Percentiles rank a stretch among this genome's conserved stretches.
Conservation (phyloP, 2,888 invertebrate genomes). For the Acutogordius australiensis region DNA sequence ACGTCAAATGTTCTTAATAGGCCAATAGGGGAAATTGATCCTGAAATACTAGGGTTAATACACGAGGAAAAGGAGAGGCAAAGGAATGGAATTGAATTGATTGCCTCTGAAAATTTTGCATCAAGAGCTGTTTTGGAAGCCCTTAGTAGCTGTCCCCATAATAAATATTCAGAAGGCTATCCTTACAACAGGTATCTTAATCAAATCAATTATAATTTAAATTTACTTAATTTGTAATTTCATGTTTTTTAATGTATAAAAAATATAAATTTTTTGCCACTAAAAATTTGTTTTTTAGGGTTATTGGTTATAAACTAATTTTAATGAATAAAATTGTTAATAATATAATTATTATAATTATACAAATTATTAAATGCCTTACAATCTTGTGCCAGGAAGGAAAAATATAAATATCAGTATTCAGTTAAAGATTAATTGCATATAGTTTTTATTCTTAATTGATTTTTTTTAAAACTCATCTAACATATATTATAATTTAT, state of each 20-base stretch:
- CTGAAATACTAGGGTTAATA: constrained; percentile 51
- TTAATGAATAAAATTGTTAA: background rate
- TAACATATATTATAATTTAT: no score
- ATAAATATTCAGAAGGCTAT: constrained; percentile 34
- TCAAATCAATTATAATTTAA: constrained; percentile 11
- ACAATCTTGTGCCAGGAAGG: no score
- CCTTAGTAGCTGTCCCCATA: constrained; percentile 29
- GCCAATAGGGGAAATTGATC: constrained; percentile 39
- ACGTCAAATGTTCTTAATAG: constrained; percentile 17
- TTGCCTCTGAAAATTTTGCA: constrained; percentile 51
- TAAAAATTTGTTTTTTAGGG: background rate
- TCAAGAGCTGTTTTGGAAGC: constrained; percentile 27
- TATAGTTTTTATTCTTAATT: no score
- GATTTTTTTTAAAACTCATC: no score
- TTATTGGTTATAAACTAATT: background rate
- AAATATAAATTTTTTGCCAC: background rate
- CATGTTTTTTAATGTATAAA: constrained; percentile 12
- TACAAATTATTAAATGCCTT: no score
- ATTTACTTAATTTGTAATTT: constrained; percentile 11
- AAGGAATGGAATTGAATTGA: constrained; percentile 56
- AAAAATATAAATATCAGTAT: no score
- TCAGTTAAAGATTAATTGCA: no score
- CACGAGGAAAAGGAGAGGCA: constrained; percentile 58
- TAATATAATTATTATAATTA: no score
- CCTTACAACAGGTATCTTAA: constrained; percentile 27